These are phyloP conservation scores for Camponotus pennsylvanicus DNA, from an alignment of 1,140 invertebrate species.

Conservation along the genomic window DNA sequence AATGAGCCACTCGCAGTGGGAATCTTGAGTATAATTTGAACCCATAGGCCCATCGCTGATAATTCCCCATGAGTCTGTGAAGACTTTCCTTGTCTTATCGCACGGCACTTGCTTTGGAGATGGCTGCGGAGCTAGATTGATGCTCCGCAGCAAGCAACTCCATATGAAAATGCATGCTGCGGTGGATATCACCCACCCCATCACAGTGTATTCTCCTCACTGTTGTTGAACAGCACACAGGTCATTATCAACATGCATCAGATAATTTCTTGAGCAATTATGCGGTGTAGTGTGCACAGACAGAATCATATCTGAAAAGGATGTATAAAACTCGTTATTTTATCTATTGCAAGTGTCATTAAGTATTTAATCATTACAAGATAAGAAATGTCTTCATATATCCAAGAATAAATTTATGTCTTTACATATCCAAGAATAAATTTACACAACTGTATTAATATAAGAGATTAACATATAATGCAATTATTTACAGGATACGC, in stretches of 20 bases:
- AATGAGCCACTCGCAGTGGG: slow-evolving; percentile 98
- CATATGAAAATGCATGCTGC: slow-evolving; percentile 82
- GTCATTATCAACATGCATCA: slow-evolving; percentile 69
- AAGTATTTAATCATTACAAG: background rate
- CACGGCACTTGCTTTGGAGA: slow-evolving; percentile 88
- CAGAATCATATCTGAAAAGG: slow-evolving; percentile 59
- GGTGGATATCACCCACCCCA: slow-evolving; percentile 81
- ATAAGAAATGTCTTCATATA: background rate
- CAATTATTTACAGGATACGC: background rate
- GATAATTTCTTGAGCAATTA: slow-evolving; percentile 60
- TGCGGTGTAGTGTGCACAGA: background rate
- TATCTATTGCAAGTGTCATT: background rate
- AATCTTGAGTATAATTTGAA: slow-evolving; percentile 96
- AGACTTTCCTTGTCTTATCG: slow-evolving; percentile 93
- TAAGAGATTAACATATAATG: background rate
- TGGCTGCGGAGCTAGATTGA: slow-evolving; percentile 81
- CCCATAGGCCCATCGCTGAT: slow-evolving; percentile 95
- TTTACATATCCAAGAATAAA: background rate
- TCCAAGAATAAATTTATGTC: background rate
- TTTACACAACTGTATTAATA: slow-evolving; percentile 14
- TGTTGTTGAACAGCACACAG: slow-evolving; percentile 66
- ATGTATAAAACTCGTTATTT: background rate
- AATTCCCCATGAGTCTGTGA: slow-evolving; percentile 92
- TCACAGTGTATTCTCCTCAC: slow-evolving; percentile 79
- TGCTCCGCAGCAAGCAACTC: slow-evolving; percentile 82